Evolutionary conservation across 2,888 invertebrate species (phyloP).

Genomic region (Morpho deidamia): DNA sequence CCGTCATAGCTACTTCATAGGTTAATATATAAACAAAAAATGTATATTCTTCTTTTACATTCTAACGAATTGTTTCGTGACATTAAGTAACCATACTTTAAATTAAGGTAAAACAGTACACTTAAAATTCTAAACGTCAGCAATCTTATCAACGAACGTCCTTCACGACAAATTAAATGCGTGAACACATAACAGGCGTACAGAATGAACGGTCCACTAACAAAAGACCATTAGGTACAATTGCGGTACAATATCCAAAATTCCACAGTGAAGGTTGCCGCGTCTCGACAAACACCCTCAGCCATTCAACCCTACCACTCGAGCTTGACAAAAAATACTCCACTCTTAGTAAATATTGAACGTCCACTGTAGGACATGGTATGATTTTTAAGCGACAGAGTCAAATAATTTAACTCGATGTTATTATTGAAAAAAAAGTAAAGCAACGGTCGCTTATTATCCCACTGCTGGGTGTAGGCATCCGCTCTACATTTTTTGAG

Average conservation of each 20-base stretch:
- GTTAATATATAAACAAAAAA: no score
- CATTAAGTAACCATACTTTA: background rate
- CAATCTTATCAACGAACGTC: constrained; percentile 18
- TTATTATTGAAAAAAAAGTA: background rate
- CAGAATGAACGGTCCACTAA: constrained; percentile 21
- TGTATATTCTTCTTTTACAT: background rate
- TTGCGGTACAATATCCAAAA: constrained; percentile 46
- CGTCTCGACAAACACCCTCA: constrained; percentile 64
- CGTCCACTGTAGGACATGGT: constrained; percentile 46
- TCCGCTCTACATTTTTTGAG: no score
- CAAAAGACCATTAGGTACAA: constrained; percentile 27
- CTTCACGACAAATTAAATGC: constrained; percentile 23
- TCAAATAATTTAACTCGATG: background rate
- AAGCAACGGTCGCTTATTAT: background rate
- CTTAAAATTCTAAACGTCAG: constrained; percentile 5
- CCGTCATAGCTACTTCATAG: no score
- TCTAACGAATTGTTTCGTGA: background rate
- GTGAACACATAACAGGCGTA: constrained; percentile 21
- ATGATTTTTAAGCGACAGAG: constrained; percentile 28
- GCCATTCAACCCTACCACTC: constrained; percentile 75
- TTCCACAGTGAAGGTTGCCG: constrained; percentile 46
- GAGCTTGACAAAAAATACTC: constrained; percentile 75
- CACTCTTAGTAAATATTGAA: constrained; percentile 70
- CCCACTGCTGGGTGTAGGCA: no score
- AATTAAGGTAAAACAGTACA: background rate